phyloP scores from a whole-genome alignment of 2,888 invertebrate species.

The Palloptera scutellata region DNA sequence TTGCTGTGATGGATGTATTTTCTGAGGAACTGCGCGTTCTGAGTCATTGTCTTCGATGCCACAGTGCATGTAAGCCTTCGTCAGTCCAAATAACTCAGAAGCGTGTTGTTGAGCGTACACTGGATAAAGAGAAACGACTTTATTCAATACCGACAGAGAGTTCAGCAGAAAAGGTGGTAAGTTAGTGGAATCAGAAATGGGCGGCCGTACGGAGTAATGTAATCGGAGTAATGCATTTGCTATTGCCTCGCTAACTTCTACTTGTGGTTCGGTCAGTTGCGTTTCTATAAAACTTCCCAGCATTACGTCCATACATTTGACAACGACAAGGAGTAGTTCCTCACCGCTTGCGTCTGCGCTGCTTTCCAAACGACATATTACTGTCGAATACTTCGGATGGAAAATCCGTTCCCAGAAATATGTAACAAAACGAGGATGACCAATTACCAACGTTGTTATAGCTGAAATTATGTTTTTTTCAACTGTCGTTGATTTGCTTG shows the following conservation, averaged over 20 bases:
- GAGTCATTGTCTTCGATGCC: conserved; percentile 58
- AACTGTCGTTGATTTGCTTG: neutral
- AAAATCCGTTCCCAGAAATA: neutral
- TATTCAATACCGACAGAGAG: conserved; percentile 46
- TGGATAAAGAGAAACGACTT: conserved; percentile 53
- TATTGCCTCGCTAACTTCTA: conserved; percentile 27
- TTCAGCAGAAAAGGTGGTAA: conserved; percentile 26
- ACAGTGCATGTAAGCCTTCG: conserved; percentile 68
- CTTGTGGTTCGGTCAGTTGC: conserved; percentile 14
- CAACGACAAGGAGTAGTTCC: neutral
- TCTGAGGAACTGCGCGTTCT: conserved; percentile 60
- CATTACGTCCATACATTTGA: conserved; percentile 10
- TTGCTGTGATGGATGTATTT: conserved; percentile 70
- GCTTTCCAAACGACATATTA: conserved; percentile 8
- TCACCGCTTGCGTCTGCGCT: neutral
- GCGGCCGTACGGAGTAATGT: neutral
- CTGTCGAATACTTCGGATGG: neutral
- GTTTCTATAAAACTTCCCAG: neutral
- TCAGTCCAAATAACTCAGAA: conserved; percentile 69
- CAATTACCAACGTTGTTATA: neutral
- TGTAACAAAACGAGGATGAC: neutral
- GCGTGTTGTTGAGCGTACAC: conserved; percentile 57
- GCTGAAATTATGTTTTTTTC: neutral
- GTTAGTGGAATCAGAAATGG: conserved; percentile 3
- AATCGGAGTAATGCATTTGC: conserved; percentile 16